A percentile compares a stretch with the other conserved stretches of the same genome.
phyloP scores from a whole-genome alignment of 2,888 invertebrate species.

The Scaptomyza parva region DNA sequence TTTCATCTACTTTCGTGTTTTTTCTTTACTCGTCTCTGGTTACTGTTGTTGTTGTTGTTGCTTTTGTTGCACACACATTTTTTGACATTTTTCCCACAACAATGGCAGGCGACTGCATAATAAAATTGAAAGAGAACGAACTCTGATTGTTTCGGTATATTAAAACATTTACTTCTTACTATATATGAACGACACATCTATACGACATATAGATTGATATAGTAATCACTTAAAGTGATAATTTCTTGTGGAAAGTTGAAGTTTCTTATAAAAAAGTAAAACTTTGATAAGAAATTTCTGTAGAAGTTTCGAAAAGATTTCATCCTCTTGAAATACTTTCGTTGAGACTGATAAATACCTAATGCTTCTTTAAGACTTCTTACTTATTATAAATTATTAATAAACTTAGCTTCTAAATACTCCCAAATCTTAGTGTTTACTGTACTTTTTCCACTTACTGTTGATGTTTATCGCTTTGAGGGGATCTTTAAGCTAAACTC shows the following conservation, averaged over 20 bases:
- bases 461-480: constrained; percentile 43
- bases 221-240: neutral
- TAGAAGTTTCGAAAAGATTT: too few relatives aligned
- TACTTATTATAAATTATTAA: too few relatives aligned
- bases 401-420: too few relatives aligned
- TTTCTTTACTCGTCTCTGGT: constrained; percentile 3
- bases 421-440: neutral
- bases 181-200: too few relatives aligned
- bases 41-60: neutral
- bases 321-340: too few relatives aligned
- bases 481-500: constrained; percentile 25
- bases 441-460: constrained; percentile 15
- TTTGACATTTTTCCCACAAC: constrained; percentile 58
- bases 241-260: too few relatives aligned
- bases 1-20: too few relatives aligned
- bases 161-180: constrained; percentile 2
- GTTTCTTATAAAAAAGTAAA: too few relatives aligned
- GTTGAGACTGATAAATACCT: too few relatives aligned
- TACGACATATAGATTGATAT: neutral
- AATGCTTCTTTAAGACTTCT: too few relatives aligned
- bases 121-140: constrained; percentile 34
- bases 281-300: too few relatives aligned
- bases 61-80: constrained; percentile 27
- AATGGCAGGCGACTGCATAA: constrained; percentile 59
- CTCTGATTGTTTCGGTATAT: constrained; percentile 61